Base-by-base conservation (phyloP, 2,888 invertebrate species). In the Watsonalla cultraria region DNA sequence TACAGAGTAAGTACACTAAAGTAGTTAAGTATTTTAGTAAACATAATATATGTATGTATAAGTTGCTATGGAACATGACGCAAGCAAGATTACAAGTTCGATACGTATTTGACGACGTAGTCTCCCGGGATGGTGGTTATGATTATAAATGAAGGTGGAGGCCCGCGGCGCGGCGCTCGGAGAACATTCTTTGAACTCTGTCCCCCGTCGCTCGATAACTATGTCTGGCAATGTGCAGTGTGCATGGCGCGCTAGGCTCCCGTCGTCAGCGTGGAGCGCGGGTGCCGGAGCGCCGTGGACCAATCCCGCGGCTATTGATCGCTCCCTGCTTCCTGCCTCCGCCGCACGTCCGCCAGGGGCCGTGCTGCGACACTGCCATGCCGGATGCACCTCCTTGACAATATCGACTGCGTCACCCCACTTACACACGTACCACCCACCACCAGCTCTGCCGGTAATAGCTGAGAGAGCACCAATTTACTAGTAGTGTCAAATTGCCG, bases 401-500 rank as follows among this genome's bases (percentile, higher is more conserved):
- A 24, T 42, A 42, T 42, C 42, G 42, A 42, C 11, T 11, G 11
- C 11, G 11, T 42, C 42, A 11, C 42, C 9, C 42, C 11, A 42
- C 42, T 11, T 11, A 11, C 42, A 42, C 42, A 42, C 11, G 0
- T 11, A 37, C 37, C 37, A 8, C 8, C 0, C 8, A 5, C 11
- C 42, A 11, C 42, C 11, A 42, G 6, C 7, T 4, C 8, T 42
- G 11, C 42, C 5, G 5, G 42, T 5, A 42, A 11, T 1, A 37
- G 7, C 8, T 37, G 7, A 37, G 15, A 39, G 48, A 46, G 47
- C 56, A 47, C 52, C 48, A 35, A 51, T 55, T 51, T 55, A 51
- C 48, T 47, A 35, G 47, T 55, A 55, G 54, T 64, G 53, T 61
- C 60, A 51, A 47, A 42, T 52, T 47, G 24, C 45, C 58, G 51